Conservation (phyloP, 2,888 invertebrate species). For the Colostygia pectinataria region DNA sequence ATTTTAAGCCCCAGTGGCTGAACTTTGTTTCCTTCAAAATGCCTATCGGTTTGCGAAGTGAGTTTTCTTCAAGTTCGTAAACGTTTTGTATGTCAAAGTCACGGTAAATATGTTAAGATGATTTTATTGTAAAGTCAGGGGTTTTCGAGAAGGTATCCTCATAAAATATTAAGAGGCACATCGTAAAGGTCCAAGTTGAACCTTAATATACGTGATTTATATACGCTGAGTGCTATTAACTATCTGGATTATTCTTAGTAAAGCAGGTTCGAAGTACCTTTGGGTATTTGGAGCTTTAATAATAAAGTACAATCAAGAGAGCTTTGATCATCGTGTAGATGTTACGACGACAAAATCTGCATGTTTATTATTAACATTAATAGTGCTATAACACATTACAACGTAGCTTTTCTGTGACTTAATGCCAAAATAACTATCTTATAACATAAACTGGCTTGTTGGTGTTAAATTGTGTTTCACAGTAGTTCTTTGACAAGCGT, state of each 20-base stretch:
- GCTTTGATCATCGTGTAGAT: slow-evolving; percentile 9
- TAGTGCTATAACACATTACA: background rate
- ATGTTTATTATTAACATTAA: slow-evolving; percentile 13
- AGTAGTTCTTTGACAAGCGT: background rate
- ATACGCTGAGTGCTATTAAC: slow-evolving; percentile 19
- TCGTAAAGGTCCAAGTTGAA: slow-evolving; percentile 28
- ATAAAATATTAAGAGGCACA: slow-evolving; percentile 26
- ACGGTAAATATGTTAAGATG: slow-evolving; percentile 10
- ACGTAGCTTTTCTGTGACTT: background rate
- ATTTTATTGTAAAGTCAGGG: slow-evolving; percentile 13
- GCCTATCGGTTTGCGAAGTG: slow-evolving; percentile 56
- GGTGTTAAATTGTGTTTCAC: background rate
- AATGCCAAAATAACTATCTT: background rate
- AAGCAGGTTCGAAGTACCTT: slow-evolving; percentile 6
- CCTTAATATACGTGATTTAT: slow-evolving; percentile 26
- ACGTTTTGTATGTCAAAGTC: slow-evolving; percentile 35
- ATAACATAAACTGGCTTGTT: background rate
- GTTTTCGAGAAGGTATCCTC: slow-evolving; percentile 19
- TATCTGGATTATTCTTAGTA: slow-evolving; percentile 19
- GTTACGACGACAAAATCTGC: slow-evolving; percentile 9
- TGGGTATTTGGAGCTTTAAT: slow-evolving; percentile 2
- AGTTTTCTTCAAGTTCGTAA: slow-evolving; percentile 55
- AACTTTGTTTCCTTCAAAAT: slow-evolving; percentile 65
- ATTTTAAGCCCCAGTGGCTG: slow-evolving; percentile 68
- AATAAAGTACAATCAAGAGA: slow-evolving; percentile 16